Evolutionary conservation across 2,888 invertebrate genomes (phyloP).

Genomic region (Cosmia pyralina): DNA sequence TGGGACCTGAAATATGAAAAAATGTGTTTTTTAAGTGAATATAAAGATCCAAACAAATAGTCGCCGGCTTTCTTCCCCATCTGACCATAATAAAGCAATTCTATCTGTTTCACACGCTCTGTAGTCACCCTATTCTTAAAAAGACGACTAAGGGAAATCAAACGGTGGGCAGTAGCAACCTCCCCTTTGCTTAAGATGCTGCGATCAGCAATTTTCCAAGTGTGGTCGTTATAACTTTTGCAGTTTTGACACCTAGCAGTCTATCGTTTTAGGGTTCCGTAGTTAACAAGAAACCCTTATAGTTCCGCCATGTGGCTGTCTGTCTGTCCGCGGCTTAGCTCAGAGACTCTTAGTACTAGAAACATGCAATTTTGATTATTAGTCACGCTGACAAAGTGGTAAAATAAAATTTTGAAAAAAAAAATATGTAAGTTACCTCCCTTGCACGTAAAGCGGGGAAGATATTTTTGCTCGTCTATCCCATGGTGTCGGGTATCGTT

Average conservation of each 20-base stretch:
- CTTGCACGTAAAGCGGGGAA: no score
- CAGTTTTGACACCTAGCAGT: not conserved
- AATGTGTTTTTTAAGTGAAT: not conserved
- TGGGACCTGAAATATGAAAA: not conserved
- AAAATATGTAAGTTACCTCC: no score
- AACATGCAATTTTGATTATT: no score
- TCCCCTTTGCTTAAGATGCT: conserved; percentile 6
- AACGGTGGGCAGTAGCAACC: not conserved
- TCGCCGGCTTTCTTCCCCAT: not conserved
- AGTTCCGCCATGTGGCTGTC: no score
- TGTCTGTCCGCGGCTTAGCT: no score
- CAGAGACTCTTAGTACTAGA: no score
- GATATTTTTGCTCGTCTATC: no score
- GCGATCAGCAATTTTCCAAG: conserved; percentile 1
- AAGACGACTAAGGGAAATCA: conserved; percentile 2
- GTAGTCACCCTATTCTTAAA: conserved; percentile 17
- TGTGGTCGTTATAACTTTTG: not conserved
- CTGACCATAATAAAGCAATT: conserved; percentile 6
- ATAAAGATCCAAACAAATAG: not conserved
- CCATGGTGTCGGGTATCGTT: no score
- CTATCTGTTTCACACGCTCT: not conserved
- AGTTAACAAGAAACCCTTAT: no score
- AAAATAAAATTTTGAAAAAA: no score
- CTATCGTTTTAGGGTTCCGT: no score
- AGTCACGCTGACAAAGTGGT: no score